These are phyloP conservation scores for Isoperla grammatica DNA, from an alignment of 2,888 invertebrate species.

Conservation along the genomic window DNA sequence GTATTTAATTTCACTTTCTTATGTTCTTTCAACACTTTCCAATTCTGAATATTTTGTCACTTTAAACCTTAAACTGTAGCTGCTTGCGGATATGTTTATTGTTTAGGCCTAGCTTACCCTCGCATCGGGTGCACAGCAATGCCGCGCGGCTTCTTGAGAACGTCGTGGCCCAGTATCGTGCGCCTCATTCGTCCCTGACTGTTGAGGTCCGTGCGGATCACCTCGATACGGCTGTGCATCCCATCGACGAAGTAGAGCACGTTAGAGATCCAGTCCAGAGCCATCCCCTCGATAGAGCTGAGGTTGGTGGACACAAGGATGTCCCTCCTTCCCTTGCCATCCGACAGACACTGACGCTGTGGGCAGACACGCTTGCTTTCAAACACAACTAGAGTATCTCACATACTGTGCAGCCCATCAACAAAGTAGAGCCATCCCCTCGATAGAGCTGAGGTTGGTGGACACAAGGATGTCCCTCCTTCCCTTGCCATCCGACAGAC, in stretches of 20 bases:
- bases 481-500: conserved; percentile 59
- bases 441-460: conserved; percentile 70
- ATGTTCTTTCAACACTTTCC: no score
- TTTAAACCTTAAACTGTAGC: no score
- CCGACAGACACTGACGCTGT: conserved; percentile 61
- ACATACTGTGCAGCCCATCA: conserved; percentile 61
- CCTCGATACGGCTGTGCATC: conserved; percentile 69
- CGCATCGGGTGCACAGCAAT: conserved; percentile 78
- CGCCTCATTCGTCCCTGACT: conserved; percentile 66
- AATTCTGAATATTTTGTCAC: no score
- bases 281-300: conserved; percentile 81
- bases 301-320: conserved; percentile 68
- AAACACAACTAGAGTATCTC: neutral
- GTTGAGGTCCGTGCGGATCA: conserved; percentile 62
- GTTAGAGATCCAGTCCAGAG: conserved; percentile 82
- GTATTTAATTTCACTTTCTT: no score
- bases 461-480: conserved; percentile 66
- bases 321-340: conserved; percentile 60
- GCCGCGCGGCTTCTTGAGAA: conserved; percentile 67
- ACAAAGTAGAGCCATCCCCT: conserved; percentile 88
- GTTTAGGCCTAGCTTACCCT: conserved; percentile 53
- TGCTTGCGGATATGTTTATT: no score
- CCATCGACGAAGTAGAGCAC: conserved; percentile 86
- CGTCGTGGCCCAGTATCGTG: conserved; percentile 62
- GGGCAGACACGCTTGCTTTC: neutral